Base-by-base conservation (phyloP, 2,888 invertebrate species). In the Hipparchia sbordonii region DNA sequence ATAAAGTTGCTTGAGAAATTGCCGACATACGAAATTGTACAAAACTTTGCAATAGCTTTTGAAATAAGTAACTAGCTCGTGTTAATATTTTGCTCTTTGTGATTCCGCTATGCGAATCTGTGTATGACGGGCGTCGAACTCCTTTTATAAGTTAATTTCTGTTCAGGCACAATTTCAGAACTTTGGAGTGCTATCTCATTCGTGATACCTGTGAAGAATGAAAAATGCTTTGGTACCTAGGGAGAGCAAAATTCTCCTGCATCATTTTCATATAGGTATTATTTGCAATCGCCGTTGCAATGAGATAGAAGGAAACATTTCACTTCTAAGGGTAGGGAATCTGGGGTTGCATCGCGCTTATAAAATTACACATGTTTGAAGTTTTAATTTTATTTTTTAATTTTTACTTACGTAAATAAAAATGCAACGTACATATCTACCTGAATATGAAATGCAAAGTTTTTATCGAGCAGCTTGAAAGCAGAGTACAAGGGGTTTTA, bases 51-150 rank as follows among this genome's bases (percentile, higher is more conserved):
- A 84, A 89, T 87, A 84, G 89, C 89, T 88, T 89, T 87, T 89
- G 85, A 90, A 87, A 89, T 89, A 90, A 89, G 89, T 89, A 88
- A 88, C 86, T 88, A 87, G 83, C 84, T 87, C 84, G 89, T 85
- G 88, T 89, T 92, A 91, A 91, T 91, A 89, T 89, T 89, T 86
- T 77, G 85, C 89, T 87, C 90, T 91, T 90, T 90, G 88, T 91
- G 91, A 90, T 88, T 86, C 85, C 82, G 79, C 79, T 79, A 79
- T 82, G 78, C 76, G 80, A 82, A 79, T 82, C 84, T 84, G 82
- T 84, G 81, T 86, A 81, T 87, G 87, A 85, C 84, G 80, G 81
- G 82, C 81, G 87, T 87, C 89, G 87, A 91, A 90, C 88, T 87
- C 86, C 89, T 89, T 88, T 89, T 85, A 85, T 81, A 89, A 92